These are phyloP conservation scores for Agapornis roseicollis DNA, from an alignment of 2,113 vertebrate species.

Conservation along the genomic window DNA sequence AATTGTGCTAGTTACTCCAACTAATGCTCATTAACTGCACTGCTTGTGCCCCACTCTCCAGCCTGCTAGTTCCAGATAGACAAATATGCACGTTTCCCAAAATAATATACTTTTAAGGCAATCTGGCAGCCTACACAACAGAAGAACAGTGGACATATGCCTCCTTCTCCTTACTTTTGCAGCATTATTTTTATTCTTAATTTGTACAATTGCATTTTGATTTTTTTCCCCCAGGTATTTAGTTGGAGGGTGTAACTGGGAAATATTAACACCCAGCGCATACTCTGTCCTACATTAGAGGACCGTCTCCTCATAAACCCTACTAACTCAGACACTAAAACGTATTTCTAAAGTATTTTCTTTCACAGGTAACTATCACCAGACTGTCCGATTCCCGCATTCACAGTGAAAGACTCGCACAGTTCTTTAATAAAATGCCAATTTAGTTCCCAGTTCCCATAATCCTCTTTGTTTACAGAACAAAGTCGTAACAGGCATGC, in stretches of 20 bases:
- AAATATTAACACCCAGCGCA: background rate
- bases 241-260: background rate
- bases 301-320: background rate
- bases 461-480: constrained; percentile 75
- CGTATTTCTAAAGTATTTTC: constrained; percentile 22
- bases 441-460: constrained; percentile 66
- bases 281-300: background rate
- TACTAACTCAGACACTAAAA: background rate
- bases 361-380: constrained; percentile 20
- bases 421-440: constrained; percentile 68
- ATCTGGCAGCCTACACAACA: background rate
- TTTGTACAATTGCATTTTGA: background rate
- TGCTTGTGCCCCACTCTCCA: background rate
- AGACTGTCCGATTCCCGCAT: constrained; percentile 13
- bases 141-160: background rate
- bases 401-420: constrained; percentile 28
- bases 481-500: constrained; percentile 75
- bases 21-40: background rate
- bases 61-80: background rate
- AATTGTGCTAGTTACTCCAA: background rate
- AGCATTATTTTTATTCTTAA: background rate
- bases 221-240: background rate
- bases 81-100: background rate
- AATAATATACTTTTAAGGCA: background rate
- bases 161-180: background rate